Evolutionary conservation across 1,140 invertebrate species (phyloP).

Genomic region (Meloidogyne hapla): DNA sequence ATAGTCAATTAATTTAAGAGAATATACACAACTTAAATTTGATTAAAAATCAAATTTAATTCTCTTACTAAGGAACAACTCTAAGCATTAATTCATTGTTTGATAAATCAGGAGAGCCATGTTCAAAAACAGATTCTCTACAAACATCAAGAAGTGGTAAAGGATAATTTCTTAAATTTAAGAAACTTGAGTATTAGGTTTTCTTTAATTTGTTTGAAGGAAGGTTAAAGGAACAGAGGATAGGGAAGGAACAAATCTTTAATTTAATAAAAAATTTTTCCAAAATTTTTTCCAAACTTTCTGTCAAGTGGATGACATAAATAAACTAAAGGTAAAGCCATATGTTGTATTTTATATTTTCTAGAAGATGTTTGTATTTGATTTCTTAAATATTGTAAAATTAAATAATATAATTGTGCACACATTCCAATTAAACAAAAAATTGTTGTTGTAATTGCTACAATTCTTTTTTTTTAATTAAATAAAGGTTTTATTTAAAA

Average conservation of each 20-base stretch:
- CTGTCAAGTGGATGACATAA: conserved; percentile 27
- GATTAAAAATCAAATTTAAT: background rate
- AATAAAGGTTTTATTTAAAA: background rate
- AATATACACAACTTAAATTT: conserved; percentile 32
- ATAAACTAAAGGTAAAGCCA: conserved; percentile 34
- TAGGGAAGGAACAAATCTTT: too few species aligned
- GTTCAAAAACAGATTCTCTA: conserved; percentile 6
- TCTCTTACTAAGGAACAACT: conserved; percentile 14
- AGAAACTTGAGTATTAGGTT: too few species aligned
- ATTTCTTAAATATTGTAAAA: conserved; percentile 29
- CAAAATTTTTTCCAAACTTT: background rate
- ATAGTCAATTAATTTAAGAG: conserved; percentile 20
- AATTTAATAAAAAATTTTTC: too few species aligned
- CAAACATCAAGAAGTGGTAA: conserved; percentile 19
- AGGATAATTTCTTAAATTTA: background rate
- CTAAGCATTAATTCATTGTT: conserved; percentile 8
- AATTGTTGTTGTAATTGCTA: background rate
- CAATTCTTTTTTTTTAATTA: background rate
- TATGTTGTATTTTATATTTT: conserved; percentile 19
- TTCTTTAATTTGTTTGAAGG: too few species aligned
- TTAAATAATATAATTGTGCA: conserved; percentile 32
- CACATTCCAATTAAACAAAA: conserved; percentile 14
- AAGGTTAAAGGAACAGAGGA: too few species aligned
- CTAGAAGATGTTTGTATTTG: conserved; percentile 22
- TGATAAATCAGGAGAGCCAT: conserved; percentile 9